phyloP scores from a whole-genome alignment of 2,888 invertebrate species.

The Antheraea assamensis region DNA sequence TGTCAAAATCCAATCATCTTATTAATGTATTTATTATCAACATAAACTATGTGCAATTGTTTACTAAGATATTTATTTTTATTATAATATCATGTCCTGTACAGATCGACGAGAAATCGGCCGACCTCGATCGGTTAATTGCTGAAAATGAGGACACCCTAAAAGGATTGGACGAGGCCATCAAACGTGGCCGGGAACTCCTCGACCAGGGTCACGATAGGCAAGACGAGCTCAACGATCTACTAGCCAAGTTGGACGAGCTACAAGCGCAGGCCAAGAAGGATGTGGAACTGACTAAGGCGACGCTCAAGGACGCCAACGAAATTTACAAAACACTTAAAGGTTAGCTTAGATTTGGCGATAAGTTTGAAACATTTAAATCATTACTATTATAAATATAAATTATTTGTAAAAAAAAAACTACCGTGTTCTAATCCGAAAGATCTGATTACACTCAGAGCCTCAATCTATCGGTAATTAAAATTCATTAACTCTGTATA shows the following conservation, averaged over 20 bases:
- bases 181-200: slow-evolving; percentile 85
- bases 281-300: slow-evolving; percentile 92
- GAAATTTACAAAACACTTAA: slow-evolving; percentile 50
- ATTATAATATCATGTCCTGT: neutral
- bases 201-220: slow-evolving; percentile 81
- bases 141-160: slow-evolving; percentile 82
- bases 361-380: neutral
- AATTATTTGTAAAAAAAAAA: neutral
- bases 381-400: neutral
- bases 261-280: slow-evolving; percentile 89
- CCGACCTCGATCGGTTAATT: slow-evolving; percentile 74
- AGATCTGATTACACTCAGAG: no score
- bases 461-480: no score
- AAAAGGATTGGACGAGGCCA: slow-evolving; percentile 84
- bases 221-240: slow-evolving; percentile 90
- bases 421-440: no score
- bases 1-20: neutral
- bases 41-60: neutral
- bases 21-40: neutral
- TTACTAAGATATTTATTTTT: neutral
- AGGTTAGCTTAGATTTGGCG: slow-evolving; percentile 29
- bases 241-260: slow-evolving; percentile 90
- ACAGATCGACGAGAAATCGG: slow-evolving; percentile 81
- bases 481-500: no score
- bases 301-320: slow-evolving; percentile 57